phyloP scores from a whole-genome alignment of 2,797 vertebrate species.

The Anas bernieri region DNA sequence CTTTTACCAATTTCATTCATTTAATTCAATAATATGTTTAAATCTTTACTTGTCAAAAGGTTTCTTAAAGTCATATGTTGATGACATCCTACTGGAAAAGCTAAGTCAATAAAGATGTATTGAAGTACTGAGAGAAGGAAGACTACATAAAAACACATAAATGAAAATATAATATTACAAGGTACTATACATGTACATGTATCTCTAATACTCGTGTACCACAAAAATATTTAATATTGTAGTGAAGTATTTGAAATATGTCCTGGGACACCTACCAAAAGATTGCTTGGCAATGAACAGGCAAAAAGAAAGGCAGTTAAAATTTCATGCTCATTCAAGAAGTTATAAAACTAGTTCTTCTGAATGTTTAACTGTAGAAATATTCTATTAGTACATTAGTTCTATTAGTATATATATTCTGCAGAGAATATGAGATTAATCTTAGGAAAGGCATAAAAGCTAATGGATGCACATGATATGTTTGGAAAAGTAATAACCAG shows the following conservation, averaged over 20 bases:
- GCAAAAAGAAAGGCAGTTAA: background rate
- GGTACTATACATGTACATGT: background rate
- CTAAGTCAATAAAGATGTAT: background rate
- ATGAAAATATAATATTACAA: background rate
- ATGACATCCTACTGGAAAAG: background rate
- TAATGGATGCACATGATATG: background rate
- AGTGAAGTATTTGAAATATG: background rate
- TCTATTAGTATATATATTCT: background rate
- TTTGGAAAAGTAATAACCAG: background rate
- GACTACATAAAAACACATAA: background rate
- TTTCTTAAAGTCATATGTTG: background rate
- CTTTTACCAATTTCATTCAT: background rate
- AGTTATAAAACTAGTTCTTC: background rate
- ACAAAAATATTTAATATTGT: background rate
- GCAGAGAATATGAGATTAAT: background rate
- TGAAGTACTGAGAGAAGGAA: background rate
- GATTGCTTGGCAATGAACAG: background rate
- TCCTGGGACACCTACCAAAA: background rate
- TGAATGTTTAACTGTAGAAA: background rate
- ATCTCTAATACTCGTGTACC: background rate
- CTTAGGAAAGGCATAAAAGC: background rate
- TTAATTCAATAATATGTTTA: background rate
- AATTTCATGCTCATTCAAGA: background rate
- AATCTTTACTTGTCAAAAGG: background rate
- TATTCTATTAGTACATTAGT: background rate